A percentile compares a stretch with the other conserved stretches of the same genome.
These are phyloP conservation scores for Papilio xuthus DNA, from an alignment of 1,140 invertebrate species.

Conservation along the genomic window DNA sequence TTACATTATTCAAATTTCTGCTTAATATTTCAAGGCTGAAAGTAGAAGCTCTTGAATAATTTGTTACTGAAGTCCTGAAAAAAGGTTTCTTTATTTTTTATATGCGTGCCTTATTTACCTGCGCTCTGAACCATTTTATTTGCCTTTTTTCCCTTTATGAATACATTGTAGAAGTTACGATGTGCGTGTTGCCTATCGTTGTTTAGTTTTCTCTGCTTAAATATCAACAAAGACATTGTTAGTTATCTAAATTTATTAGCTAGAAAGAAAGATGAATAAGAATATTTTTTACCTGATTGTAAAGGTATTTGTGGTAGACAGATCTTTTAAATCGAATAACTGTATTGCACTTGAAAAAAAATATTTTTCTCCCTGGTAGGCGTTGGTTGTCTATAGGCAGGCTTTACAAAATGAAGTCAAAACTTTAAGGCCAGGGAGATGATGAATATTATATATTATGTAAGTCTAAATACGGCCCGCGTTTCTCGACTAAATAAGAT, in stretches of 20 bases:
- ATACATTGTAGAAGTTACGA: background rate
- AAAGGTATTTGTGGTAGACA: no score
- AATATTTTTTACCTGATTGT: no score
- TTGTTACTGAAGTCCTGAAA: slow-evolving; percentile 13
- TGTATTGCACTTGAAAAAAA: no score
- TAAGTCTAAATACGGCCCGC: background rate
- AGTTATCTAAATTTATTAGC: background rate
- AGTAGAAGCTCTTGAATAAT: slow-evolving; percentile 14
- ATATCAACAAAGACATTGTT: background rate
- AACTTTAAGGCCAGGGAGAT: no score
- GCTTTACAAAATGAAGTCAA: no score
- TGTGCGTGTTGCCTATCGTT: background rate
- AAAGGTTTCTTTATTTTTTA: slow-evolving; percentile 12
- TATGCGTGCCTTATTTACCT: slow-evolving; percentile 5
- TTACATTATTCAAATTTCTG: slow-evolving; percentile 18
- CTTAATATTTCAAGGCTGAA: slow-evolving; percentile 23
- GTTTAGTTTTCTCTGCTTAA: background rate
- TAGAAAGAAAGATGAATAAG: no score
- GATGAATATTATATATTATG: no score
- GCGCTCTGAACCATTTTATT: background rate
- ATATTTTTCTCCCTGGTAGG: no score
- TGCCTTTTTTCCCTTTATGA: background rate
- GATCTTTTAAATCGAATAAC: no score
- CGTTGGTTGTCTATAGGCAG: no score
- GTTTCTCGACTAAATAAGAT: background rate